Conservation (phyloP, 2,113 vertebrate genomes). For the Chionomys nivalis region DNA sequence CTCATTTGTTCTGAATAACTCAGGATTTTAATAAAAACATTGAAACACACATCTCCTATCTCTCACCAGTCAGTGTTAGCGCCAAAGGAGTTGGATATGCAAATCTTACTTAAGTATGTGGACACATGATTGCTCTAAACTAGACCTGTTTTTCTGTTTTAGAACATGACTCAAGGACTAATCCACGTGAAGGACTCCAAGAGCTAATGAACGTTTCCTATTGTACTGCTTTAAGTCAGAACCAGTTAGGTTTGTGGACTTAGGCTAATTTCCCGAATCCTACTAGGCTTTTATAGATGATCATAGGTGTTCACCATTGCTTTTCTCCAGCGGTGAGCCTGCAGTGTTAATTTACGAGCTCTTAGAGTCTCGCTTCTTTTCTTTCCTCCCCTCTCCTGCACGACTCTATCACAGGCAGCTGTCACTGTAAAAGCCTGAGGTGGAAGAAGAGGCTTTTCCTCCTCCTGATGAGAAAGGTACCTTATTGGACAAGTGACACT, state of each 20-base stretch:
- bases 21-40: not conserved
- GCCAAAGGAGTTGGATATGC: not conserved
- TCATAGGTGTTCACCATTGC: conserved; percentile 55
- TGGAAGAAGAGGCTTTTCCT: conserved; percentile 31
- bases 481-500: not conserved
- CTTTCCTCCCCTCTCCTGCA: not conserved
- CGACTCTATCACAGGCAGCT: not conserved
- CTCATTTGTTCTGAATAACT: conserved; percentile 2
- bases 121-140: conserved; percentile 50
- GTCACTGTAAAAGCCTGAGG: not conserved
- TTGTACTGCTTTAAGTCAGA: conserved; percentile 2
- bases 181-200: conserved; percentile 18
- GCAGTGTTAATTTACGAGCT: conserved; percentile 30
- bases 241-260: conserved; percentile 48
- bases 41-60: not conserved
- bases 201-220: conserved; percentile 52
- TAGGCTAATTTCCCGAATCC: conserved; percentile 47
- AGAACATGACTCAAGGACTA: not conserved
- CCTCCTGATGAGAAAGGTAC: not conserved
- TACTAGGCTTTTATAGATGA: conserved; percentile 58
- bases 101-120: conserved; percentile 40
- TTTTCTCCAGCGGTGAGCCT: not conserved
- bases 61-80: not conserved
- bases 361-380: not conserved
- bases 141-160: conserved; percentile 60